Percentiles rank a stretch among this genome's conserved stretches.
These are phyloP conservation scores for Lathronympha strigana DNA, from an alignment of 2,888 invertebrate genomes.

Conservation along the genomic window DNA sequence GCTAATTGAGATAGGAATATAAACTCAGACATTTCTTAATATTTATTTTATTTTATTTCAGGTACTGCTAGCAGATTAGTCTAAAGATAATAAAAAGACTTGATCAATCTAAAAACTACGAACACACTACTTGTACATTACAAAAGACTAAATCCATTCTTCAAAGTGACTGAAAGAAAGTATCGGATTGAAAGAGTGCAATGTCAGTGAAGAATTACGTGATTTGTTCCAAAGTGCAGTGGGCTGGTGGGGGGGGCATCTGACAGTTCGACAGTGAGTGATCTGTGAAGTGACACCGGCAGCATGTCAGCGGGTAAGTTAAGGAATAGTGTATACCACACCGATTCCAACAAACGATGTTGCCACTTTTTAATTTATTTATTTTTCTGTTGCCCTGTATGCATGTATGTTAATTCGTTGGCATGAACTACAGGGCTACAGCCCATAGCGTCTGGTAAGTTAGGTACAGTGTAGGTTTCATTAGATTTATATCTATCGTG, in stretches of 20 bases:
- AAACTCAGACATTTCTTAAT: too few species aligned
- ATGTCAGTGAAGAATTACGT: slow-evolving; percentile 68
- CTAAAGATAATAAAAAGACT: neutral
- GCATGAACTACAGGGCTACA: too few species aligned
- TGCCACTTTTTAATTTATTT: too few species aligned
- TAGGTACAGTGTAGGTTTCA: too few species aligned
- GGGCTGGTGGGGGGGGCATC: slow-evolving; percentile 70
- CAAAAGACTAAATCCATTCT: neutral
- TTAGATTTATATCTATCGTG: too few species aligned
- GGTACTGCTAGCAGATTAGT: neutral
- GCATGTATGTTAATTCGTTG: too few species aligned
- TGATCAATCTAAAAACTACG: neutral
- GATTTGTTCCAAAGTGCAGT: slow-evolving; percentile 72
- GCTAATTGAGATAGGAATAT: too few species aligned
- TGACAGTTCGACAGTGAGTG: slow-evolving; percentile 57
- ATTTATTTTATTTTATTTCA: too few species aligned
- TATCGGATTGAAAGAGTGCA: slow-evolving; percentile 49
- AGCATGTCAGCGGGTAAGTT: slow-evolving; percentile 80
- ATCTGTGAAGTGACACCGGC: slow-evolving; percentile 55
- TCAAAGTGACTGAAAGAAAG: slow-evolving; percentile 18
- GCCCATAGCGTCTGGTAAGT: too few species aligned
- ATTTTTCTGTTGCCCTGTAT: too few species aligned
- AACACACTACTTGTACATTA: neutral
- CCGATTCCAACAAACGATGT: too few species aligned
- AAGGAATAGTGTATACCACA: slow-evolving; percentile 40